Evolutionary conservation across 2,888 invertebrate genomes (phyloP), one percentile per base, ranked within the genome.

Genomic region (Eristalis tenax): DNA sequence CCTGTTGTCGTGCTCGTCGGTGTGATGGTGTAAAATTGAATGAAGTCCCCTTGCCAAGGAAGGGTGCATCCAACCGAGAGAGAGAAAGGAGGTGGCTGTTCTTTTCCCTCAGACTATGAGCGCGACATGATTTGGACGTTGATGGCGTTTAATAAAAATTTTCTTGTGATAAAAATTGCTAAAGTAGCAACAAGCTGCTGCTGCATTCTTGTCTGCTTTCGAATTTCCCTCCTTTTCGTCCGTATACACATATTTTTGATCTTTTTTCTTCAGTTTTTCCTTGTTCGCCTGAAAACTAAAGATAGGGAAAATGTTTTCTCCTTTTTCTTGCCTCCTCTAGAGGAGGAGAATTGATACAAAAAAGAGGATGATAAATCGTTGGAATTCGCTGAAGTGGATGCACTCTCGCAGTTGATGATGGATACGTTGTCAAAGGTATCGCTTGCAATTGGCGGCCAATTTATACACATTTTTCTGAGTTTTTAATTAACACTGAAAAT

Each of bases 111-210:
- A 23, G 13, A 50, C 71, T 74, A 26, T 64, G 38, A n/a, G 18
- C 79, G 75, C 79, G 79, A 87, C 83, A 87, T 59, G 83, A 83
- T 78, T 86, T 66, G 74, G 78, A 87, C 83, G 83, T 83, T 87
- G 79, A 87, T 87, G 79, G 80, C 83, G 83, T 87, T 87, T 76
- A 87, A 80, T 87, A 87, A 83, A 83, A 87, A 87, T 73, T 59
- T 71, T 83, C 80, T 78, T 83, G 86, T 75, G 71, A 78, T 71
- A 82, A 85, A 77, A 83, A 83, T 83, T 79, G 78, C 83, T 75
- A 75, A 78, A 87, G 79, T 75, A 87, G 83, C 86, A 87, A 83
- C 83, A 87, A 83, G 86, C 83, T 83, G 83, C 57, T 79, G 71
- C 86, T 79, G 61, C 86, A 77, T 61, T 38, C 57, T 57, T 73